Evolutionary conservation across 2,797 vertebrate genomes (phyloP).

Genomic region (Sebastolobus alascanus): DNA sequence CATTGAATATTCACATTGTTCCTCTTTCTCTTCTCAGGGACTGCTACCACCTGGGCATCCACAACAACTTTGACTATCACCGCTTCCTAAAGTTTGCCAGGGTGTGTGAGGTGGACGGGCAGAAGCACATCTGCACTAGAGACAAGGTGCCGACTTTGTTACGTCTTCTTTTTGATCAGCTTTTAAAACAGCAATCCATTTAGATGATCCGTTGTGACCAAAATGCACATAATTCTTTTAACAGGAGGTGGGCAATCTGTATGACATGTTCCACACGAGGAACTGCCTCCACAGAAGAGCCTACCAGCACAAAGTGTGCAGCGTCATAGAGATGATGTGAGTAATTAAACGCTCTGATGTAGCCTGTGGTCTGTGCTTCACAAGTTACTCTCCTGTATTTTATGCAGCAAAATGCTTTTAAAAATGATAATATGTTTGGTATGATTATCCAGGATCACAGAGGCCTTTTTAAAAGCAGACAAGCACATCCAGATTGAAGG

Average conservation of each 20-base stretch:
- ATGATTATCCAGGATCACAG: constrained; percentile 89
- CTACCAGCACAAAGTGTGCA: constrained; percentile 95
- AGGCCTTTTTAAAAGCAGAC: constrained; percentile 95
- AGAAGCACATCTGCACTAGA: constrained; percentile 92
- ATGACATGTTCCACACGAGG: constrained; percentile 96
- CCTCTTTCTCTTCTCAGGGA: constrained; percentile 84
- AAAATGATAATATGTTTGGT: not conserved
- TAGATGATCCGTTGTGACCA: not conserved
- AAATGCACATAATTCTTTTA: constrained; percentile 26
- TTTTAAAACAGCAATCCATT: not conserved
- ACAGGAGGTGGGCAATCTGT: constrained; percentile 94
- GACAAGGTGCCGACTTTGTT: constrained; percentile 89
- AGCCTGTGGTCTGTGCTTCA: not conserved
- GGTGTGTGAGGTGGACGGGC: constrained; percentile 88
- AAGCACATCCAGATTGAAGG: constrained; percentile 86
- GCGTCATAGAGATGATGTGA: constrained; percentile 96
- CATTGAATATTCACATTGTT: not conserved
- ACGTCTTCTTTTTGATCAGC: not conserved
- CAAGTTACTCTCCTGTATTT: not conserved
- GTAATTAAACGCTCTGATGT: constrained; percentile 53
- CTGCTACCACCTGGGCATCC: constrained; percentile 95
- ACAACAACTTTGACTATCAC: constrained; percentile 94
- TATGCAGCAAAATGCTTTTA: not conserved
- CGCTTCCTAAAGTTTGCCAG: constrained; percentile 93
- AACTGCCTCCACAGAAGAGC: constrained; percentile 93